Evolutionary conservation across 2,888 invertebrate species (phyloP), one percentile per base, ranked within the genome.

Genomic region (Dascillus cervinus): DNA sequence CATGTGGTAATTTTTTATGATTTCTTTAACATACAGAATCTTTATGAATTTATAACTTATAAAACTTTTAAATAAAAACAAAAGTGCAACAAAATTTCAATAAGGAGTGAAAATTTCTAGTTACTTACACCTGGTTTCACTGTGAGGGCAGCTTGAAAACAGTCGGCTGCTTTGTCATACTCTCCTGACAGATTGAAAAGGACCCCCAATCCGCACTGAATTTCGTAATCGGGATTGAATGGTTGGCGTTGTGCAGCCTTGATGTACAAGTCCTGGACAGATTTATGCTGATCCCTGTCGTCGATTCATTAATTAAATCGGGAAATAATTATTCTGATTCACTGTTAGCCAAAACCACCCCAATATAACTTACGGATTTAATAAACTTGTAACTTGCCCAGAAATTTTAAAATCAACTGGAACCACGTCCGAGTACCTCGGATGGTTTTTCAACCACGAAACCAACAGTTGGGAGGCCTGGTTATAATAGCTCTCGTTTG

Each of bases 141-240:
- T 64, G 84, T 82, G 8, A 98, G 66, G 0, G 96, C 96, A 21
- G 92, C 77, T 52, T 79, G 78, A 60, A 97, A 95, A 64, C 96
- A 98, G 66, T 98, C 97, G 1, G 87, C 87, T 8, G 98, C 98
- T 67, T 95, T 92, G 49, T 91, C 86, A 65, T 86, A 95, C 58
- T 98, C 95, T 11, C 85, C 85, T 21, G 87, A 87, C 21, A 97
- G 73, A 66, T 96, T 96, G 56, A 95, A 96, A 19, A 98, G 72
- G 9, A 98, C 91, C 2, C 96, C 96, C 9, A 98, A 70, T 26
- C 91, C 94, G 69, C 86, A 85, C 65, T 95, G 95, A 4, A 96
- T 81, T 65, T 94, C 89, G 11, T 90, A 73, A 65, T 96, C 95
- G 34, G 90, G 75, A 55, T 75, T 67, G 11, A 65, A 60, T 1